Evolutionary conservation across 2,113 vertebrate species (phyloP).

Genomic region (Psilopsiagon aymara): DNA sequence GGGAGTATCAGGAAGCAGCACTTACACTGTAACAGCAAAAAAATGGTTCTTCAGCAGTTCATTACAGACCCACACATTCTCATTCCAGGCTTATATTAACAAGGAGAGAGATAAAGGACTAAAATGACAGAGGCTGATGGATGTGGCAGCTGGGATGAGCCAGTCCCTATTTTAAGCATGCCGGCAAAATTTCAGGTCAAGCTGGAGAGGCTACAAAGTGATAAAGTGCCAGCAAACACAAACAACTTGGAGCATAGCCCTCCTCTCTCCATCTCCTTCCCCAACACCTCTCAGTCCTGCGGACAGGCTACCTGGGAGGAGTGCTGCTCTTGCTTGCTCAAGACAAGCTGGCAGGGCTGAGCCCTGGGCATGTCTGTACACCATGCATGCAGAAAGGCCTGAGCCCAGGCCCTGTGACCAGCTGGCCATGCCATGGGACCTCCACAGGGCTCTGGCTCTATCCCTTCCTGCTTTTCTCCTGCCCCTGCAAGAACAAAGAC

Average conservation of each 20-base stretch:
- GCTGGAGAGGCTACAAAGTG: background rate
- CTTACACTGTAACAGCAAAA: background rate
- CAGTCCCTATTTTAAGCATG: slow-evolving; percentile 62
- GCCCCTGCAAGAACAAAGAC: background rate
- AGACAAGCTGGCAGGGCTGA: background rate
- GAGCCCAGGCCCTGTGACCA: background rate
- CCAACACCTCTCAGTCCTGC: background rate
- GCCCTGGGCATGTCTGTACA: background rate
- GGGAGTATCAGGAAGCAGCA: background rate
- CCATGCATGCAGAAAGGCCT: background rate
- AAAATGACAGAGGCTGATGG: slow-evolving; percentile 42
- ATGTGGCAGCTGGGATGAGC: slow-evolving; percentile 61
- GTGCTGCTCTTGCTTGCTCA: background rate
- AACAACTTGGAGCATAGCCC: background rate
- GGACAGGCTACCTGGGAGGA: background rate
- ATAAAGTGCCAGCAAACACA: slow-evolving; percentile 19
- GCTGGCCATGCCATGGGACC: background rate
- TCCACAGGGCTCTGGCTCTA: background rate
- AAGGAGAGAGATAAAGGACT: slow-evolving; percentile 35
- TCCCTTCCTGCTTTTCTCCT: background rate
- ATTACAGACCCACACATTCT: background rate
- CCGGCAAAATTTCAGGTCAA: slow-evolving; percentile 39
- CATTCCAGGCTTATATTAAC: slow-evolving; percentile 44
- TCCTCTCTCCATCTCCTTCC: background rate
- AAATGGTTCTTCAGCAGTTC: background rate